A percentile compares a stretch with the other conserved stretches of the same genome.
Evolutionary conservation across 2,888 invertebrate species (phyloP).

Genomic region (Antheraea assamensis): DNA sequence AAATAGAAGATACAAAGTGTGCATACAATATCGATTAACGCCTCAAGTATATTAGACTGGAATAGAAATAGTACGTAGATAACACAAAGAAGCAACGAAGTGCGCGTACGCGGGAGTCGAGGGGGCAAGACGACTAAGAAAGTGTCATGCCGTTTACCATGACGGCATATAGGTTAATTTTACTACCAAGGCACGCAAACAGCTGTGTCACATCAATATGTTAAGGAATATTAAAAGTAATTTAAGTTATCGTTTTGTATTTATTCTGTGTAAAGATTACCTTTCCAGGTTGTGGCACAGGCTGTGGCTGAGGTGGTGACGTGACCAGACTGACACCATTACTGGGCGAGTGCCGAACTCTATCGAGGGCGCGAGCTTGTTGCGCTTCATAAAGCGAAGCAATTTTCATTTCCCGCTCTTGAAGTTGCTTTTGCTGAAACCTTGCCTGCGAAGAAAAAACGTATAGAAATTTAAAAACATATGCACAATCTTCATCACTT

Average conservation of each 20-base stretch:
- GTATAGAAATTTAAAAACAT: no score
- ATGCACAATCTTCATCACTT: neutral
- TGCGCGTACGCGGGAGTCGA: neutral
- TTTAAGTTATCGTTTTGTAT: neutral
- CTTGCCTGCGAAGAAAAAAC: constrained; percentile 84
- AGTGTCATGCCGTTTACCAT: no score
- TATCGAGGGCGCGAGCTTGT: constrained; percentile 84
- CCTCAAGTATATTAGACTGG: no score
- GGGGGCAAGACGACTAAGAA: neutral
- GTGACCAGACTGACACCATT: constrained; percentile 34
- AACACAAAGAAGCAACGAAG: no score
- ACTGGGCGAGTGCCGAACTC: constrained; percentile 58
- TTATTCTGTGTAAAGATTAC: constrained; percentile 35
- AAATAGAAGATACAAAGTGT: no score
- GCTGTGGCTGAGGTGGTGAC: constrained; percentile 38
- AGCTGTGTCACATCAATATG: no score
- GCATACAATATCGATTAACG: no score
- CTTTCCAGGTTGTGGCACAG: constrained; percentile 62
- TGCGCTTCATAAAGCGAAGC: constrained; percentile 84
- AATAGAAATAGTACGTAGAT: no score
- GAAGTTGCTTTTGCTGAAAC: constrained; percentile 91
- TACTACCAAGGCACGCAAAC: no score
- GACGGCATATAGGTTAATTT: no score
- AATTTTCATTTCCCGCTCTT: constrained; percentile 90
- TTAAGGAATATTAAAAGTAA: neutral